These are phyloP conservation scores for Sminthurides bifidus DNA, from an alignment of 1,140 invertebrate species.

Conservation along the genomic window DNA sequence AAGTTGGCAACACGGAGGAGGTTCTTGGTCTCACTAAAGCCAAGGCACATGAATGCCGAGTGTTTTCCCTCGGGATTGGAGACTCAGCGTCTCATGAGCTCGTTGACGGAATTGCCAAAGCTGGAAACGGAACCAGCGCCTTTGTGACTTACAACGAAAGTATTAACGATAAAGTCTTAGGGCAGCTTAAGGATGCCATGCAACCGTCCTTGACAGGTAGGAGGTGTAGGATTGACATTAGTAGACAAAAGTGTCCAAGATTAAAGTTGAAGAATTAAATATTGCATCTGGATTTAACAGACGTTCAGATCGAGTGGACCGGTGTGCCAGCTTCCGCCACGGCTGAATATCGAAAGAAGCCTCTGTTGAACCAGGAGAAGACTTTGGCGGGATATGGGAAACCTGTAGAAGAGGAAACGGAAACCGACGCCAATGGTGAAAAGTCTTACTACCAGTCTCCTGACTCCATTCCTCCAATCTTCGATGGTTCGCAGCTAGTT, in stretches of 20 bases:
- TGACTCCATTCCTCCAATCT: slow-evolving; percentile 24
- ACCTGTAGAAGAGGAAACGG: slow-evolving; percentile 4
- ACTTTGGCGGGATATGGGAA: slow-evolving; percentile 24
- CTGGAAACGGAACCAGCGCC: slow-evolving; percentile 34
- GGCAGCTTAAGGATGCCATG: slow-evolving; percentile 35
- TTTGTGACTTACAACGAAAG: slow-evolving; percentile 35
- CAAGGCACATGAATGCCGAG: slow-evolving; percentile 31
- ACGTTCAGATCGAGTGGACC: slow-evolving; percentile 7
- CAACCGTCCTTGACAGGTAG: slow-evolving; percentile 34
- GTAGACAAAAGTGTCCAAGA: no score
- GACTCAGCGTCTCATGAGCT: slow-evolving; percentile 34
- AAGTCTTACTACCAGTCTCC: slow-evolving; percentile 18
- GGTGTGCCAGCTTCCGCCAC: not conserved
- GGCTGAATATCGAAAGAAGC: not conserved
- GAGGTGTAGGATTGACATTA: not conserved
- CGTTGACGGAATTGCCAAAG: slow-evolving; percentile 35
- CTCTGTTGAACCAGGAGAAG: slow-evolving; percentile 15
- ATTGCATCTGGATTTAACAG: slow-evolving; percentile 1
- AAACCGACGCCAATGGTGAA: not conserved
- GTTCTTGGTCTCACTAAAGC: slow-evolving; percentile 32
- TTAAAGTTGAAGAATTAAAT: not conserved
- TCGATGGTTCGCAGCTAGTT: slow-evolving; percentile 25
- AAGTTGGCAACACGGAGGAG: slow-evolving; percentile 33
- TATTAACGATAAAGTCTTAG: slow-evolving; percentile 34
- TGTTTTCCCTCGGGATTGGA: slow-evolving; percentile 37